Percentiles rank a stretch among this genome's conserved stretches.
These are phyloP conservation scores for Apantesis nais DNA, from an alignment of 2,888 invertebrate species.

Conservation along the genomic window DNA sequence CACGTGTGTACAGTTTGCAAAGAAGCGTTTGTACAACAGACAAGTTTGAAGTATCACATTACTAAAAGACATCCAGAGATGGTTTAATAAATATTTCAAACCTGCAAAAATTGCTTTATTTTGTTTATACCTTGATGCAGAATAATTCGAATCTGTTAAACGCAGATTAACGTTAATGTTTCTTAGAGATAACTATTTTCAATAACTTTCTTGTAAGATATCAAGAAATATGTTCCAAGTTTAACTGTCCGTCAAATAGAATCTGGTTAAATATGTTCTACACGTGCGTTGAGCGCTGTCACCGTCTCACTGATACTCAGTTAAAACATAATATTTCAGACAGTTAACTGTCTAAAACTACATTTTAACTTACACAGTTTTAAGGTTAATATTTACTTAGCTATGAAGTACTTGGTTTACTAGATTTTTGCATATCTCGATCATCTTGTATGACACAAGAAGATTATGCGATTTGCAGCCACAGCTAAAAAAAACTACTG, in stretches of 20 bases:
- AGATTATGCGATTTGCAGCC: neutral
- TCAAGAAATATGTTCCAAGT: too few species aligned
- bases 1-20: slow-evolving; percentile 56
- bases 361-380: too few species aligned
- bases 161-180: neutral
- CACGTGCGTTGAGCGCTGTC: neutral
- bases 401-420: neutral
- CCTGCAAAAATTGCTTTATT: neutral
- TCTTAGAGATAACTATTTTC: too few species aligned
- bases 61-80: slow-evolving; percentile 52
- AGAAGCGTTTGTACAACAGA: slow-evolving; percentile 61
- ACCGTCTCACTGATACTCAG: too few species aligned
- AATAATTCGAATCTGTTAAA: neutral
- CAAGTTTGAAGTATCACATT: slow-evolving; percentile 58
- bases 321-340: too few species aligned
- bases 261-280: neutral
- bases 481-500: neutral
- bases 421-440: neutral
- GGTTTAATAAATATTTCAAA: slow-evolving; percentile 26
- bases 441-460: too few species aligned
- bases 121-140: neutral
- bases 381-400: neutral
- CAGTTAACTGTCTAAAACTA: too few species aligned
- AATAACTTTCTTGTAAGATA: neutral
- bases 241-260: neutral